Evolutionary conservation across 2,113 vertebrate species (phyloP).

Genomic region (Mesembrinibis cayennensis): DNA sequence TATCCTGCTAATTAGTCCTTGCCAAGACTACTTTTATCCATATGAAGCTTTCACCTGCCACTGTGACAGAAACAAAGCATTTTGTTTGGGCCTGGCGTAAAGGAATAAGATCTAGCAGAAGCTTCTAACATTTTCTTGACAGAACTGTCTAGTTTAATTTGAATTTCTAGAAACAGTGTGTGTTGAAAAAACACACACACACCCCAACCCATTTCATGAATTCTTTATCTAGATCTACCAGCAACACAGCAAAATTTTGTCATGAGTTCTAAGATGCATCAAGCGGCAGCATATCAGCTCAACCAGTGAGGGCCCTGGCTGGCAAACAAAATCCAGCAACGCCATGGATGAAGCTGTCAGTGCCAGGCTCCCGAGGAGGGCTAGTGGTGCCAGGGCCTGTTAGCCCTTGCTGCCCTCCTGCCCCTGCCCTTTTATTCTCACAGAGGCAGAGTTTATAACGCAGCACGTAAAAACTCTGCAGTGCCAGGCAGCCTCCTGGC

Average conservation of each 20-base stretch:
- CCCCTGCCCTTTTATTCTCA: neutral
- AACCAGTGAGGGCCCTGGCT: neutral
- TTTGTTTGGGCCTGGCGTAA: neutral
- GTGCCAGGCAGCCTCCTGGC: neutral
- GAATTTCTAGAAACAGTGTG: conserved; percentile 14
- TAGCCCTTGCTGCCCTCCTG: neutral
- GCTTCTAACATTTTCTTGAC: neutral
- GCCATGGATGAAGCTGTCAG: neutral
- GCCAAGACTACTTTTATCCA: neutral
- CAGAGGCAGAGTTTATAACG: neutral
- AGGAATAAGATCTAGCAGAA: neutral
- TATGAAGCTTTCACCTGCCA: neutral
- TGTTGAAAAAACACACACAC: neutral
- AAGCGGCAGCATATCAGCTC: neutral
- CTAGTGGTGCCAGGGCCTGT: neutral
- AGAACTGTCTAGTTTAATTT: neutral
- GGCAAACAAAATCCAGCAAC: neutral
- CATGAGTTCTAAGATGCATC: neutral
- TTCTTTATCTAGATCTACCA: neutral
- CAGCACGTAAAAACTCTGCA: neutral
- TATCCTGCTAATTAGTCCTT: neutral
- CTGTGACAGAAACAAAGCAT: neutral
- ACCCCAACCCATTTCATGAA: neutral
- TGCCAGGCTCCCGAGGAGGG: accelerated
- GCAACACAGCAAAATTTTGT: neutral